Conservation (phyloP, 2,888 invertebrate species). For the Mycogona germanica region DNA sequence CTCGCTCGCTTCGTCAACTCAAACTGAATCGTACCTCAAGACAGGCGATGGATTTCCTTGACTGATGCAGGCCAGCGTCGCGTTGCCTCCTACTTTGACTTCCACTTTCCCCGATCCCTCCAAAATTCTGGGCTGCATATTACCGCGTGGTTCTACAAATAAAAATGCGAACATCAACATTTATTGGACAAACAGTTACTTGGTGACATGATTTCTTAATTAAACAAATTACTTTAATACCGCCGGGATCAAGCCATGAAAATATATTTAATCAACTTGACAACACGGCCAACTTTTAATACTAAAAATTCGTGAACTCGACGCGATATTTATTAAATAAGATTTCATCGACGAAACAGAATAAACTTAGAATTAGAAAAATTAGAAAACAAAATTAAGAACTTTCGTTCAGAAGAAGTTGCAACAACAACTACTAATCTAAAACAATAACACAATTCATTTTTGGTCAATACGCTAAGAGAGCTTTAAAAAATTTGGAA, state of each 20-base stretch:
- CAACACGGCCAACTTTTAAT: too few species aligned
- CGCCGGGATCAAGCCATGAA: too few species aligned
- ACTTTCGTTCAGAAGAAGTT: not conserved
- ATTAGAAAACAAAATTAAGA: not conserved
- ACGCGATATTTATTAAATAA: not conserved
- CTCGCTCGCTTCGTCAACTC: not conserved
- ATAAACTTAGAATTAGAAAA: not conserved
- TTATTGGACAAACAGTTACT: not conserved
- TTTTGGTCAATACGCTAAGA: too few species aligned
- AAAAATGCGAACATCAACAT: not conserved
- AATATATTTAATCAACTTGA: too few species aligned
- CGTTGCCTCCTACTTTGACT: not conserved
- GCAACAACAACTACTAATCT: not conserved
- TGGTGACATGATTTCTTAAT: not conserved
- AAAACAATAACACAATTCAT: too few species aligned
- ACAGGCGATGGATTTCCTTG: constrained; percentile 15
- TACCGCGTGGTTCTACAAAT: constrained; percentile 8
- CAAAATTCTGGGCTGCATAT: constrained; percentile 6
- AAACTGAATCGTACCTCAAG: not conserved
- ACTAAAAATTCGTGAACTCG: too few species aligned
- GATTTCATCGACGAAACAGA: not conserved
- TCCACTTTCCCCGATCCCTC: not conserved
- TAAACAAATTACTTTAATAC: not conserved
- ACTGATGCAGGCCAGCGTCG: constrained; percentile 6
- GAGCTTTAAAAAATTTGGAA: too few species aligned